Conservation (phyloP, 2,797 vertebrate genomes). For the Spea hammondii region DNA sequence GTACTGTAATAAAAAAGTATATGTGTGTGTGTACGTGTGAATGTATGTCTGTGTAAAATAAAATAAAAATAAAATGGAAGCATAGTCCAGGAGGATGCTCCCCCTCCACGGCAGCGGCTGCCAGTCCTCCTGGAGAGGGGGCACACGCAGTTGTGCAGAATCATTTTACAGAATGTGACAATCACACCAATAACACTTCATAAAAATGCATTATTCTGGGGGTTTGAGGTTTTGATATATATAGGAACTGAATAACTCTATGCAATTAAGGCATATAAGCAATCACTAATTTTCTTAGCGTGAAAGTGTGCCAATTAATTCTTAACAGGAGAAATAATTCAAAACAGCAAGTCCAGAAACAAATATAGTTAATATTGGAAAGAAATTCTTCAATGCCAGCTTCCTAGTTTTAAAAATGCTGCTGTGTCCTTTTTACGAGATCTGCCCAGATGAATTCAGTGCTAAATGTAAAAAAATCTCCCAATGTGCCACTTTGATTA, state of each 20-base stretch:
- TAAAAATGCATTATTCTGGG: no score
- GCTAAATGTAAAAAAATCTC: constrained; percentile 83
- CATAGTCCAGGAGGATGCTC: no score
- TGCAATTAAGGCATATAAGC: constrained; percentile 2
- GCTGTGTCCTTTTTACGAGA: constrained; percentile 64
- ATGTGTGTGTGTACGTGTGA: no score
- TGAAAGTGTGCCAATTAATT: background rate
- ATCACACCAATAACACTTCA: no score
- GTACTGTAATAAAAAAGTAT: no score
- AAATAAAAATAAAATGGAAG: no score
- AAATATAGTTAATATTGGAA: background rate
- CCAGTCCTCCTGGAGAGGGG: no score
- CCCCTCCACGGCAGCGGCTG: no score
- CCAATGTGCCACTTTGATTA: constrained; percentile 94
- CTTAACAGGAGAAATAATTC: background rate
- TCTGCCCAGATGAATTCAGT: constrained; percentile 80
- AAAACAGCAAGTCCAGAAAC: background rate
- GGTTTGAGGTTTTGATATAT: no score
- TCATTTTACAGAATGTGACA: no score
- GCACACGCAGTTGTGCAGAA: no score
- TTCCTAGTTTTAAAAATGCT: constrained; percentile 51
- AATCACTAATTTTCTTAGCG: background rate
- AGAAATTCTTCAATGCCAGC: constrained; percentile 18
- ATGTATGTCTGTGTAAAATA: no score
- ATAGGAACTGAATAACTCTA: constrained; percentile 51